Evolutionary conservation across 2,113 vertebrate species (phyloP).

Genomic region (Sinocyclocheilus rhinocerous): DNA sequence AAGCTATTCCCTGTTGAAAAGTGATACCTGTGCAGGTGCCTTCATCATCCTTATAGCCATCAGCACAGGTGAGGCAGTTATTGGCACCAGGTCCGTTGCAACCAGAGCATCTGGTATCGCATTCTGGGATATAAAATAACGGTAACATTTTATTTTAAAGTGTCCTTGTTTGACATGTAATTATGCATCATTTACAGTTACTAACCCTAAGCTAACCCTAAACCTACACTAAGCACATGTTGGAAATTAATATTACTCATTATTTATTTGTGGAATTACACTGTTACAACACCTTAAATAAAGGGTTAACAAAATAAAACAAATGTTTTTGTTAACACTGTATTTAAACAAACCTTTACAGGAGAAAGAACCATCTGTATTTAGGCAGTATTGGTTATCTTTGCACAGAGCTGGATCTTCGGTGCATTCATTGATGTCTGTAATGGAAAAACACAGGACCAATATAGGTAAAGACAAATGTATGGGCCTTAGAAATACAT

Average conservation of each 20-base stretch:
- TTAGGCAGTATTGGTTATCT: conserved; percentile 83
- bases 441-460: conserved; percentile 27
- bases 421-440: conserved; percentile 90
- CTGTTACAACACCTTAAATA: too few species aligned
- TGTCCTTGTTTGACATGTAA: neutral
- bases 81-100: conserved; percentile 84
- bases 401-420: conserved; percentile 77
- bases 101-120: conserved; percentile 81
- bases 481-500: neutral
- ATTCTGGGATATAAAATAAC: conserved; percentile 72
- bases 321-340: too few species aligned
- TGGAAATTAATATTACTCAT: neutral
- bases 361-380: conserved; percentile 84
- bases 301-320: too few species aligned
- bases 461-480: neutral
- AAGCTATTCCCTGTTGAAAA: neutral
- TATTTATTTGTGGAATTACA: neutral
- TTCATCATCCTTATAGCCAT: conserved; percentile 77
- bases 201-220: neutral
- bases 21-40: conserved; percentile 82
- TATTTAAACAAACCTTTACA: conserved; percentile 81
- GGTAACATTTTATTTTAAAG: neutral
- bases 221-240: neutral
- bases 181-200: neutral
- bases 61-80: conserved; percentile 77